phyloP scores from a whole-genome alignment of 1,140 invertebrate genomes.

The Pantala flavescens region DNA sequence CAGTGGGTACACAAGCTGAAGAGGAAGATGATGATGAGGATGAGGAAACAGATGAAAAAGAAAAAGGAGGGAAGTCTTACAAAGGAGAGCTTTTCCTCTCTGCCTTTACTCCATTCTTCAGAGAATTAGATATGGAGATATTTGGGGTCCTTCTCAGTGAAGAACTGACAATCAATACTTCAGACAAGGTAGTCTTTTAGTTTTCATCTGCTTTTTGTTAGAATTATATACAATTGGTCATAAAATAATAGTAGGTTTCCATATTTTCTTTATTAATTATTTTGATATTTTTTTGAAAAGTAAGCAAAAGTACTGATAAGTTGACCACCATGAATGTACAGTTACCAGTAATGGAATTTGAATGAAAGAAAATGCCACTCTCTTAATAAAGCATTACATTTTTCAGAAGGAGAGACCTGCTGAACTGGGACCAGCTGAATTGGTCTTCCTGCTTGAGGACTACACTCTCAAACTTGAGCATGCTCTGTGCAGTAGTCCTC shows the following conservation, averaged over 20 bases:
- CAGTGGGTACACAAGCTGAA: not conserved
- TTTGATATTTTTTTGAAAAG: no score
- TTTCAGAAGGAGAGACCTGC: constrained; percentile 11
- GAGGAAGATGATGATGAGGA: not conserved
- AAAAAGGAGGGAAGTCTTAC: not conserved
- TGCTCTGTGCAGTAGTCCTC: constrained; percentile 18
- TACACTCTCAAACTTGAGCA: constrained; percentile 35
- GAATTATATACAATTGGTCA: no score
- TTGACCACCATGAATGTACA: no score
- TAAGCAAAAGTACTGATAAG: no score
- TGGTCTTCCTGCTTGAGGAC: constrained; percentile 39
- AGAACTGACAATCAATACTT: not conserved
- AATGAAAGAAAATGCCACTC: no score
- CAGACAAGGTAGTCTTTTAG: no score
- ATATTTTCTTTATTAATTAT: no score
- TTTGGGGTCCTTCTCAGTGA: not conserved
- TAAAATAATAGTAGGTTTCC: no score
- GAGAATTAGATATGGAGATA: not conserved
- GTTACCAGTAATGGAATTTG: no score
- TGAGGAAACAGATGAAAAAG: not conserved
- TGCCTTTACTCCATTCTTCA: not conserved
- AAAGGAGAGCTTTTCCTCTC: not conserved
- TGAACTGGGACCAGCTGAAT: constrained; percentile 33
- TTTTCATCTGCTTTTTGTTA: no score
- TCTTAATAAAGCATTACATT: no score